Evolutionary conservation across 1,140 invertebrate species (phyloP), one percentile per base, ranked within the genome.

Genomic region (Aphis craccivora): DNA sequence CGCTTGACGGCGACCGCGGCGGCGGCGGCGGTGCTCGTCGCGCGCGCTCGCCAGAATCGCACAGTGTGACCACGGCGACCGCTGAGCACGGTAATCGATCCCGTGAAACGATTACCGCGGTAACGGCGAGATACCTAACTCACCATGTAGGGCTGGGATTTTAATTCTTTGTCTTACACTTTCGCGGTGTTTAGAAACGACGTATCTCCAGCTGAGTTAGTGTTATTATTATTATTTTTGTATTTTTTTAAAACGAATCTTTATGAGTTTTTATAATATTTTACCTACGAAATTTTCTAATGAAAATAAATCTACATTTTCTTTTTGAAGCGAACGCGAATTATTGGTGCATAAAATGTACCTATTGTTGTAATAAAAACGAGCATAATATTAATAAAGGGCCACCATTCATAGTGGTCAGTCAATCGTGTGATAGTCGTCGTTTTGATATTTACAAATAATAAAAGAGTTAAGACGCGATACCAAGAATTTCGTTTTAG

Each of bases 21-120:
- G 67, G 30, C 30, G 81, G 18, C 91, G 67, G 40, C 81, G 81
- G 18, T 84, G 45, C 35, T 83, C 76, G 81, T 25, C 53, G 91
- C 81, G 35, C 18, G 90, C 22, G n/a, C 7, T 83, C 81, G 48
- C 9, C 23, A 86, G 30, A 83, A 7, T 45, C 90, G 90, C 67
- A 18, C 91, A 92, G 91, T 92, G 91, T 84, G 91, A 53, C 91
- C 76, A 83, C 91, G 45, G 45, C 35, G 76, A 23, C 14, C 48
- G 91, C 4, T 1, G 48, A 48, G 91, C 25, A 37, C 91, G 91
- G 76, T 53, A 92, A 84, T 92, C 76, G 76, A 83, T 83, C 43
- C 60, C 60, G 20, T 30, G 7, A 84, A 25, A 76, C 14, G 43
- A 48, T n/a, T 45, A 48, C 86, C 40, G 9, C 86, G 86, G 86